Evolutionary conservation across 2,797 vertebrate species (phyloP), one percentile per base, ranked within the genome.

Genomic region (Anomalospiza imberbis): DNA sequence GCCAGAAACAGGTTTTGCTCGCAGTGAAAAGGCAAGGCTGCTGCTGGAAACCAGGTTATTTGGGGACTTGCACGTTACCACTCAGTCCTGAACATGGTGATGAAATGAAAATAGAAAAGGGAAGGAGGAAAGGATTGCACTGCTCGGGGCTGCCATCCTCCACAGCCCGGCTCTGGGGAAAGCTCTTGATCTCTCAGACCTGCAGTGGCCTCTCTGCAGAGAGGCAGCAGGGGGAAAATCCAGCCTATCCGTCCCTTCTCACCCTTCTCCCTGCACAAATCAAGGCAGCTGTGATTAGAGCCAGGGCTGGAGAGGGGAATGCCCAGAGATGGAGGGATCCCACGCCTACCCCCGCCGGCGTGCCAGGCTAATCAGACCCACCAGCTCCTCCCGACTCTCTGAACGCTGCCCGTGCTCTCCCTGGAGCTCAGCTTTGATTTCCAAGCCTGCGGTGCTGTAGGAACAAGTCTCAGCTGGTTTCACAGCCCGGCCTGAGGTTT

Each of bases 391-490:
- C 53, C 6, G 17, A 31, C 71, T 80, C 63, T 73, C 54, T 0
- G 3, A 92, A 48, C 2, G 2, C 54, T 77, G 85, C 47, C 31
- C 4, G 2, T 19, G 28, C 31, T 76, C 62, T 58, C 45, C 38
- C 40, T 3, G 36, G 44, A 79, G 87, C 61, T 93, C 73, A 12
- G 89, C 76, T 91, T 78, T 93, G 85, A 80, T 93, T 95, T 75
- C 48, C 73, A 28, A 60, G 76, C 73, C 76, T 38, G 53, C 0
- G 0, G 57, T 57, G 65, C 65, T 50, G 76, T 12, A 81, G 50
- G 73, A 90, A 84, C 76, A 72, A 78, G 76, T 11, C 91, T 83
- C 73, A 83, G 88, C 83, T 83, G 76, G 70, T 89, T 89, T n/a
- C 10, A 0, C 50, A 91, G 84, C 84, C 58, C 1, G 0, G 55